A percentile compares a stretch with the other conserved stretches of the same genome.
phyloP scores from a whole-genome alignment of 2,888 invertebrate genomes.

The Prenolepis imparis region DNA sequence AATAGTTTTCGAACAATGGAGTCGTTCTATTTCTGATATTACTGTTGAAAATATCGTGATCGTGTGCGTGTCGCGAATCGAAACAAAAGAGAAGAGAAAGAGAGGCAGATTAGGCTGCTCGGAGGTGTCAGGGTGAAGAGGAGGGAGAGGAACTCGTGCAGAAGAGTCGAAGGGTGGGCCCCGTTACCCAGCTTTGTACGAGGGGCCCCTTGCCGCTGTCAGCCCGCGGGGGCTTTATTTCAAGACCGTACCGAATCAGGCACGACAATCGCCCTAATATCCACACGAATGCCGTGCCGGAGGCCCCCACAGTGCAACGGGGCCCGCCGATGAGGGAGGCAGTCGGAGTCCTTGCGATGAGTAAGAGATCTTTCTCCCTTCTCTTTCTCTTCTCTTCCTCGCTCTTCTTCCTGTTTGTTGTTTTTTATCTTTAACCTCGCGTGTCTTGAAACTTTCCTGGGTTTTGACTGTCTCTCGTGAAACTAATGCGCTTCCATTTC shows the following conservation, averaged over 20 bases:
- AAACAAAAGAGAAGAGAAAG: conserved; percentile 46
- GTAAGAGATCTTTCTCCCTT: conserved; percentile 69
- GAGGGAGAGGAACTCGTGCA: conserved; percentile 65
- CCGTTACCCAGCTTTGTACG: conserved; percentile 80
- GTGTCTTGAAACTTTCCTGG: conserved; percentile 38
- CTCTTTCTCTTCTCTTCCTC: conserved; percentile 47
- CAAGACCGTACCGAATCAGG: conserved; percentile 82
- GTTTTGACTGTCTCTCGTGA: conserved; percentile 41
- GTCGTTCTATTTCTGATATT: conserved; percentile 5
- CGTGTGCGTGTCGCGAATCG: conserved; percentile 25
- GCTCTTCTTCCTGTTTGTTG: conserved; percentile 18
- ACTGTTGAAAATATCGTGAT: conserved; percentile 7
- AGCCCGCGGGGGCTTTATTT: conserved; percentile 82
- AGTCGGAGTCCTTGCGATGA: conserved; percentile 62
- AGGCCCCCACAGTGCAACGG: conserved; percentile 71
- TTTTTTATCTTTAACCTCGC: conserved; percentile 52
- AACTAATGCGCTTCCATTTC: conserved; percentile 33
- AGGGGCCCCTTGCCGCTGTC: conserved; percentile 77
- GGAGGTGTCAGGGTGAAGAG: conserved; percentile 72
- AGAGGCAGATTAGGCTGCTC: conserved; percentile 77
- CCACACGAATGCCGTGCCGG: conserved; percentile 78
- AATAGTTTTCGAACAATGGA: conserved; percentile 26
- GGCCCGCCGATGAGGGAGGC: conserved; percentile 63
- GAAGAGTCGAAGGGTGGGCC: conserved; percentile 76
- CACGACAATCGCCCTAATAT: conserved; percentile 84